These are phyloP conservation scores for Brachyhypopomus gauderio DNA, from an alignment of 2,113 vertebrate genomes.

Conservation along the genomic window DNA sequence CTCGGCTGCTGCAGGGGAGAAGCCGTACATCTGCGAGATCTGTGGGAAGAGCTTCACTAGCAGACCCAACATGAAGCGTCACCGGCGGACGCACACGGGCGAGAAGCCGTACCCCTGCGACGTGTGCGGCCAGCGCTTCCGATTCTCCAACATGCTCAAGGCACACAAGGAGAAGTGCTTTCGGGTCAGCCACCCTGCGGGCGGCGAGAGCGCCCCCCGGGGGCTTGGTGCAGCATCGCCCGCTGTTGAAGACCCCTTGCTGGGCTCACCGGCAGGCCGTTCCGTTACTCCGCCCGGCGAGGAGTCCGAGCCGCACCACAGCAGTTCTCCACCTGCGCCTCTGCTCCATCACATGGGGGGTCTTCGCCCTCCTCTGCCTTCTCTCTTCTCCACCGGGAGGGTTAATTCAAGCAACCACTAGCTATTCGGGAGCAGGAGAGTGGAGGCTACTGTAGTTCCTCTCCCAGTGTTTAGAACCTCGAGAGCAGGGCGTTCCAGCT, in stretches of 20 bases:
- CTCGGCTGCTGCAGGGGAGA: slow-evolving; percentile 80
- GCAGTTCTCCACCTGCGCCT: slow-evolving; percentile 67
- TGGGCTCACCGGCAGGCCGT: slow-evolving; percentile 46
- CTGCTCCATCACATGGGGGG: slow-evolving; percentile 74
- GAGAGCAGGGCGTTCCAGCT: slow-evolving; percentile 33
- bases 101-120: slow-evolving; percentile 97
- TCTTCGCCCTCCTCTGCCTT: slow-evolving; percentile 77
- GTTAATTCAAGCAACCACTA: slow-evolving; percentile 81
- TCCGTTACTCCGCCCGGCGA: slow-evolving; percentile 61
- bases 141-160: slow-evolving; percentile 99
- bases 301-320: slow-evolving; percentile 38
- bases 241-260: no score
- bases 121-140: slow-evolving; percentile 93
- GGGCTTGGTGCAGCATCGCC: slow-evolving; percentile 64
- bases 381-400: slow-evolving; percentile 84
- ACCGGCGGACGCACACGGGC: slow-evolving; percentile 94
- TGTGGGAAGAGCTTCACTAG: slow-evolving; percentile 98
- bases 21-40: slow-evolving; percentile 97
- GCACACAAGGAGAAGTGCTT: slow-evolving; percentile 97
- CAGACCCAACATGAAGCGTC: slow-evolving; percentile 98
- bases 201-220: slow-evolving; percentile 60
- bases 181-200: slow-evolving; percentile 82
- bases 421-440: slow-evolving; percentile 58
- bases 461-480: slow-evolving; percentile 29
- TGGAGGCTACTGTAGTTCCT: slow-evolving; percentile 56